Conservation (phyloP, 2,888 invertebrate species). For the Macroteleia sp. region DNA sequence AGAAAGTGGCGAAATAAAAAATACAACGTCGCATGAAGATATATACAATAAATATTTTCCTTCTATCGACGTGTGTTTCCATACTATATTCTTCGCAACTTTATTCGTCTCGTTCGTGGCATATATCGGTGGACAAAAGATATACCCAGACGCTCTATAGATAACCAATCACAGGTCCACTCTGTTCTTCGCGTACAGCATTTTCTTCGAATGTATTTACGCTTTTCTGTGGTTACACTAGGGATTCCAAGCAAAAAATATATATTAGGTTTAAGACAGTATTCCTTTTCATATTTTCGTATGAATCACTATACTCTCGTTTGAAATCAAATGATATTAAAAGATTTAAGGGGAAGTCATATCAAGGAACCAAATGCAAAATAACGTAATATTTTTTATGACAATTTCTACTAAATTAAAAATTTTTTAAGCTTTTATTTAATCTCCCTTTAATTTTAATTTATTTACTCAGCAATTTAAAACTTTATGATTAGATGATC, state of each 20-base stretch:
- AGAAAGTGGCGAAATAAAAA: background rate
- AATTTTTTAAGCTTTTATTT: no score
- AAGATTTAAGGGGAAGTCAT: background rate
- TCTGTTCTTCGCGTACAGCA: constrained; percentile 22
- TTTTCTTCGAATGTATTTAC: constrained; percentile 19
- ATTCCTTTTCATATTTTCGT: constrained; percentile 5
- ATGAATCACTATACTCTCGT: background rate
- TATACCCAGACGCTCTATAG: background rate
- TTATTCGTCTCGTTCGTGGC: constrained; percentile 19
- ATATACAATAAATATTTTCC: constrained; percentile 37
- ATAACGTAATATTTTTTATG: no score
- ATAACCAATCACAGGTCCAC: constrained; percentile 23
- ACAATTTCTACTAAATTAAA: no score
- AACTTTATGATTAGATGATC: no score
- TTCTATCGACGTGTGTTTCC: constrained; percentile 40
- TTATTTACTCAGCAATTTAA: no score
- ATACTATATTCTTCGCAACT: constrained; percentile 25
- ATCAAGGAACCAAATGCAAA: no score
- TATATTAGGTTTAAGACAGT: constrained; percentile 4
- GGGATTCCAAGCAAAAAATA: constrained; percentile 17
- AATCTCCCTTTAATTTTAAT: no score
- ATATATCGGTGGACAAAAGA: constrained; percentile 22
- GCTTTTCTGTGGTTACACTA: constrained; percentile 5
- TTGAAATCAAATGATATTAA: constrained; percentile 2
- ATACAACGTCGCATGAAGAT: constrained; percentile 7